Evolutionary conservation across 2,888 invertebrate species (phyloP), one percentile per base, ranked within the genome.

Genomic region (Idaea biselata): DNA sequence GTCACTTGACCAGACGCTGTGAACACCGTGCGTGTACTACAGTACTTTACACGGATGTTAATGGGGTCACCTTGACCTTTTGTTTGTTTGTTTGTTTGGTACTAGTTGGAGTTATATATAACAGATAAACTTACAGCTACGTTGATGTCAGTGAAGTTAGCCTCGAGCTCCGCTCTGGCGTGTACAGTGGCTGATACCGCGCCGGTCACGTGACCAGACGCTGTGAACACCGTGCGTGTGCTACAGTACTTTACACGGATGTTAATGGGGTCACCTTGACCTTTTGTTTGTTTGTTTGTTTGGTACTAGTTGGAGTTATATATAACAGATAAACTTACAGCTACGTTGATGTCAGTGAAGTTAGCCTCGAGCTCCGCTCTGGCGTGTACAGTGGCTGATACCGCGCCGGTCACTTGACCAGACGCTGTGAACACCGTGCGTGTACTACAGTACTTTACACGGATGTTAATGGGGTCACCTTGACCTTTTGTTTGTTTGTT

Each of bases 271-370:
- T 83, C 81, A 1, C 90, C 32, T 32, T 32, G 7, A 6, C 7
- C 32, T 32, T 32, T 32, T 32, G 4, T 32, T 32, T 32, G 32
- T 32, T 6, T 32, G 32, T 32, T 32, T 32, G 32, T 7, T 32
- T 4, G 32, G 32, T 32, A n/a, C n/a, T 7, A 7, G 32, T 7
- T 32, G 7, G 32, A 6, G 32, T 32, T 7, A 6, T 32, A 32
- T n/a, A n/a, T n/a, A n/a, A 54, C 14, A 16, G 16, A 55, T 16
- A 8, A 6, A 73, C 78, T 68, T 61, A 92, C 93, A 80, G 87
- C 91, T 16, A 91, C 79, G 68, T 84, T 85, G 3, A 93, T 77
- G 67, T 93, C 93, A 5, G 86, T 89, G 66, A 78, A 91, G 58
- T 83, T 84, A 1, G 62, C 63, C 16, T 82, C 79, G 58, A 88